These are phyloP conservation scores for Tribolium madens DNA, from an alignment of 1,140 invertebrate genomes.

Conservation along the genomic window DNA sequence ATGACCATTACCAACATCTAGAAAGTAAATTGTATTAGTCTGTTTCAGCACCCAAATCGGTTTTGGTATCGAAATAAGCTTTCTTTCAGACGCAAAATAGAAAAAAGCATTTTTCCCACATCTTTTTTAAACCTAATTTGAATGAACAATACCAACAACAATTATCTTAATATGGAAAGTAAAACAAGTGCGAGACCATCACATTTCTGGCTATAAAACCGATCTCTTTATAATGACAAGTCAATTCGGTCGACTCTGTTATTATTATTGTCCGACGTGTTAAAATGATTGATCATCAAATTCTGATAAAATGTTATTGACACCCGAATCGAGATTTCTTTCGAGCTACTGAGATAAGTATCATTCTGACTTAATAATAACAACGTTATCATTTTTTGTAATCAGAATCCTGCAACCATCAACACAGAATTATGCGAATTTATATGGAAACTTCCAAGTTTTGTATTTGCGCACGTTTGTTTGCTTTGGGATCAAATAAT, in stretches of 20 bases:
- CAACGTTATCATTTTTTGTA: not conserved
- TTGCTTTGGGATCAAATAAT: not conserved
- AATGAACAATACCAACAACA: not conserved
- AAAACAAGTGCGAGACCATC: conserved; percentile 1
- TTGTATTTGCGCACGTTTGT: not conserved
- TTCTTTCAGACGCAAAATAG: too few species aligned
- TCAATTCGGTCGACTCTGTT: not conserved
- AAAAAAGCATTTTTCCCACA: too few species aligned
- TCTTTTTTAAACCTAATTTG: not conserved
- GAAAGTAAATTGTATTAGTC: too few species aligned
- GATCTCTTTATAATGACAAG: not conserved
- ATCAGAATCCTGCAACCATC: not conserved
- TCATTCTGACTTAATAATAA: not conserved
- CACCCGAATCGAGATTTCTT: not conserved
- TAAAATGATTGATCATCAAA: conserved; percentile 31
- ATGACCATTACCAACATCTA: too few species aligned
- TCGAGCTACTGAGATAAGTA: not conserved
- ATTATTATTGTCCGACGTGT: conserved; percentile 18
- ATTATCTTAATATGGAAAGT: conserved; percentile 14
- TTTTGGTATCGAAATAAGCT: too few species aligned
- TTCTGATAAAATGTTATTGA: conserved; percentile 29
- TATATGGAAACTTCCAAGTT: not conserved
- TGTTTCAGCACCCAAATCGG: too few species aligned
- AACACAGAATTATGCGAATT: not conserved
- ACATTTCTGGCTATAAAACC: not conserved